Percentiles rank a stretch among this genome's conserved stretches.
These are phyloP conservation scores for Pinna nobilis DNA, from an alignment of 1,140 invertebrate species.

Conservation along the genomic window DNA sequence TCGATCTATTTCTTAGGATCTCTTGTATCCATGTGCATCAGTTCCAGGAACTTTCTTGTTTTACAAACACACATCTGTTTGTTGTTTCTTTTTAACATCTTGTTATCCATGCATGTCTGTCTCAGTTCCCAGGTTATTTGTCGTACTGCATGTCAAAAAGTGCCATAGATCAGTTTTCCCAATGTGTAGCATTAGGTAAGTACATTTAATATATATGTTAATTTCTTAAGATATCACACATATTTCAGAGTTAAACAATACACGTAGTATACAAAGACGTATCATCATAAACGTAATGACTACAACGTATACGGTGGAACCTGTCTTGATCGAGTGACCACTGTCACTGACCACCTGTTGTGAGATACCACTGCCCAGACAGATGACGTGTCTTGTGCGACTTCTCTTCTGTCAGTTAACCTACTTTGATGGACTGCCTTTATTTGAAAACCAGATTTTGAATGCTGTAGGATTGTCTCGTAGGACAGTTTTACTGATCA, in stretches of 20 bases:
- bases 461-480: too few relatives aligned
- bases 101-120: not conserved
- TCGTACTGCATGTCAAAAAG: constrained; percentile 92
- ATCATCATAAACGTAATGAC: not conserved
- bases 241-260: not conserved
- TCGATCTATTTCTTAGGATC: too few relatives aligned
- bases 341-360: too few relatives aligned
- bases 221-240: not conserved
- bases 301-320: too few relatives aligned
- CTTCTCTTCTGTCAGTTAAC: too few relatives aligned
- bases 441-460: too few relatives aligned
- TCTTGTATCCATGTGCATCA: too few relatives aligned
- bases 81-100: not conserved
- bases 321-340: too few relatives aligned
- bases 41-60: too few relatives aligned
- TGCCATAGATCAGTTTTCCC: constrained; percentile 91
- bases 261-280: not conserved
- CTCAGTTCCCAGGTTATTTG: constrained; percentile 74
- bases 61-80: too few relatives aligned
- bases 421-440: too few relatives aligned
- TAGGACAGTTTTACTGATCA: too few relatives aligned
- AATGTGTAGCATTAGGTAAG: constrained; percentile 81
- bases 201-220: not conserved
- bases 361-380: not conserved
- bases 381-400: not conserved